phyloP scores from a whole-genome alignment of 2,113 vertebrate species.

The Pampusana beccarii region DNA sequence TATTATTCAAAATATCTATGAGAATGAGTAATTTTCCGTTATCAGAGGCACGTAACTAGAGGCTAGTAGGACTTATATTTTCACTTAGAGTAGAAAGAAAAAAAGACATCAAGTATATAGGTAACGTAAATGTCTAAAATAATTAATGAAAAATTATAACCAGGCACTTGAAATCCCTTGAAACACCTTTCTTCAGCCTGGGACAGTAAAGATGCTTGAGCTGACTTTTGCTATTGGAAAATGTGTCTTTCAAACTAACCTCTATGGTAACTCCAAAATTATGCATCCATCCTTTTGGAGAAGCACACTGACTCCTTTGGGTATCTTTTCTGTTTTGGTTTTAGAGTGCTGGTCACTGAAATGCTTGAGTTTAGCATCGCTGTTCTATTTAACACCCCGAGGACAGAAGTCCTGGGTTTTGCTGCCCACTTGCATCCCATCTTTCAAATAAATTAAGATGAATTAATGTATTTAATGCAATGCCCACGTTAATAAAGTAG shows the following conservation, averaged over 20 bases:
- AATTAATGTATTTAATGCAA: background rate
- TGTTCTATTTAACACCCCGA: background rate
- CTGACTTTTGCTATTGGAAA: background rate
- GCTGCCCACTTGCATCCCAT: background rate
- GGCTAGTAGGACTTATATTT: background rate
- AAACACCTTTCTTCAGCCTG: background rate
- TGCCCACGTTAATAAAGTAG: background rate
- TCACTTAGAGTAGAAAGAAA: background rate
- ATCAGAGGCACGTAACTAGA: background rate
- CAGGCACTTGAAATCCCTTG: background rate
- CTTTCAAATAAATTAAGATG: background rate
- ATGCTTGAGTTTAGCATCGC: background rate
- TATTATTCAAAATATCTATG: background rate
- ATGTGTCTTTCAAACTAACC: background rate
- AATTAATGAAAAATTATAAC: background rate
- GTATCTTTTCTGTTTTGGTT: background rate
- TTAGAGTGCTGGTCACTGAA: background rate
- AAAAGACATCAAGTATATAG: background rate
- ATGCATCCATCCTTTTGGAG: background rate
- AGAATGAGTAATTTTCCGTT: background rate
- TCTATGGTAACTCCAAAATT: background rate
- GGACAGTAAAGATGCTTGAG: background rate
- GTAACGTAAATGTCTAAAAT: background rate
- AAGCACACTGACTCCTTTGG: background rate
- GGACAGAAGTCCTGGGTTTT: background rate